Base-by-base conservation (phyloP, 92 coral and sea anemone genomes). In the Phenganax stokvisi region DNA sequence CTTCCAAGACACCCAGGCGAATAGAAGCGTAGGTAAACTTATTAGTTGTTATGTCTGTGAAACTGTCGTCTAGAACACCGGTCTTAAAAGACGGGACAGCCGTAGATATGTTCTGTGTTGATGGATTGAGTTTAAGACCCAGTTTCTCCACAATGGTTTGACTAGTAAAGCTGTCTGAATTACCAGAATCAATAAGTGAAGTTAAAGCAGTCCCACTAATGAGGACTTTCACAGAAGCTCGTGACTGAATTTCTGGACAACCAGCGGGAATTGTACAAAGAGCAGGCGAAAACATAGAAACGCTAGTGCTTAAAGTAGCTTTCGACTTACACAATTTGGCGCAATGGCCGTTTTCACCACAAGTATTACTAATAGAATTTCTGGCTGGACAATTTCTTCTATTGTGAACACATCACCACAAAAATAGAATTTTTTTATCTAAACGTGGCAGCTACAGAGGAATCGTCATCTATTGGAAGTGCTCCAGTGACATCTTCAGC, bases 211-310 rank as follows among this genome's bases (percentile, higher is more conserved):
- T 59, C 65, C 20, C 2, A 59, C 65, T 3, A 59, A 59, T 59
- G 10, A 15, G 17, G 20, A 59, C 81, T 1, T 54, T 76, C 7
- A 76, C 71, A 51, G 70, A 76, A 54, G 81, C 81, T 76, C n/a
- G 81, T 64, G 44, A 52, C 70, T 15, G 81, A 17, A 54, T 54
- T 66, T 77, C 82, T 20, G 82, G 82, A 28, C 82, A 78, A 51
- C 52, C 73, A 20, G 82, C 81, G 37, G n/a, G 15, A 56, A 78
- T n/a, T 78, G 82, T 28, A 60, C 82, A 56, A 60, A 78, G 82
- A 9, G 60, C 9, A 20, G 25, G 25, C 25, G 25, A 20, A 59
- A 0, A 59, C 65, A 59, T 59, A 9, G 65, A 59, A 27, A 27
- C 65, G 0, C 65, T 59, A 9, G 65, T 59, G 65, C 65, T 59